phyloP scores from a whole-genome alignment of 2,888 invertebrate genomes.

The Callyntrura guangdongensis region DNA sequence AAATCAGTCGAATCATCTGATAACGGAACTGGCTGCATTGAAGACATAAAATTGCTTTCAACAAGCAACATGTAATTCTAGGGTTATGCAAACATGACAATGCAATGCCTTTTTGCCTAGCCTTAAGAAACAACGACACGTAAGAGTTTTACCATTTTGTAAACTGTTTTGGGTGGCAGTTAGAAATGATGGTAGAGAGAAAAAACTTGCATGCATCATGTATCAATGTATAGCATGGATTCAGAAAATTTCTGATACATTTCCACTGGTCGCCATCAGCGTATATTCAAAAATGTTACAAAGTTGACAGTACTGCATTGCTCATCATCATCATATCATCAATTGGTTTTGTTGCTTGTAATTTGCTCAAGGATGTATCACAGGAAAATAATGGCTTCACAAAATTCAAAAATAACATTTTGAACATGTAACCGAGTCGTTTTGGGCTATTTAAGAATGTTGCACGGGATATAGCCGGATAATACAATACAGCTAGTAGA shows the following conservation, averaged over 20 bases:
- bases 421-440: constrained; percentile 23
- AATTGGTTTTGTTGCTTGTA: constrained; percentile 16
- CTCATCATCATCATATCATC: constrained; percentile 16
- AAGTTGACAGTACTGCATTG: background rate
- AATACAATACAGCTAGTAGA: background rate
- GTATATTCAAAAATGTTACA: constrained; percentile 13
- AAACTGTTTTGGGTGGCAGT: constrained; percentile 47
- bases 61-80: constrained; percentile 63
- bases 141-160: background rate
- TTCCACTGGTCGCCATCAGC: too few relatives aligned
- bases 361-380: constrained; percentile 34
- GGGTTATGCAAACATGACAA: constrained; percentile 76
- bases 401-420: constrained; percentile 19
- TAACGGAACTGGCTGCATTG: constrained; percentile 68
- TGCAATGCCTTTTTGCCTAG: constrained; percentile 39
- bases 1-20: constrained; percentile 71
- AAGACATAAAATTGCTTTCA: constrained; percentile 62
- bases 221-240: background rate
- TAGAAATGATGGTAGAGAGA: constrained; percentile 6
- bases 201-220: constrained; percentile 14
- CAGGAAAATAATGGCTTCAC: background rate
- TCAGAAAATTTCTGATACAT: background rate
- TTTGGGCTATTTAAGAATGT: background rate
- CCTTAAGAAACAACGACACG: background rate
- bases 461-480: background rate